Evolutionary conservation across 2,113 vertebrate species (phyloP), one percentile per base, ranked within the genome.

Genomic region (Chaenogobius annularis): DNA sequence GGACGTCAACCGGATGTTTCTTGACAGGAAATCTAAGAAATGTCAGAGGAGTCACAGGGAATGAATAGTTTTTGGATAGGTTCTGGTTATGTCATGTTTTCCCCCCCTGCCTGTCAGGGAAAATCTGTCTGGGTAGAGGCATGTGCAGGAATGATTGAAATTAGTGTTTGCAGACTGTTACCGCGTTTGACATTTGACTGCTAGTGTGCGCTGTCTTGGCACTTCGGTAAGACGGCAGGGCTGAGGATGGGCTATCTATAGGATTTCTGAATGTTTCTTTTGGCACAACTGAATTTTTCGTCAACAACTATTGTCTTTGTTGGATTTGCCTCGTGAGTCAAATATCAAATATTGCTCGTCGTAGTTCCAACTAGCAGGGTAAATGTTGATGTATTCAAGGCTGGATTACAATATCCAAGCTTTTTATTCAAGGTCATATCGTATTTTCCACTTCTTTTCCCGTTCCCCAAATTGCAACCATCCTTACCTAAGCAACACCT

Each of bases 1-100:
- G 84, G 79, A 88, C 88, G 80, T 85, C 65, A 44, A 82, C 20
- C 7, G 81, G 84, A 83, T 74, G 83, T 74, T 77, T 62, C 78
- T 85, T 84, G 89, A 90, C 85, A 88, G 84, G 80, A 86, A 88
- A 90, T 89, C 81, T 87, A 72, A 85, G 78, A 88, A 80, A 87
- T 85, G 85, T 88, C 88, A 88, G 46, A 78, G 69, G 79, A 83
- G 84, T 89, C 83, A 75, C 54, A 15, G 73, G 40, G 81, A 83
- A 87, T 77, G 75, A 81, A 85, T 82, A 87, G 87, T 87, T 87
- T 85, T 78, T n/a, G 80, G 78, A 75, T 83, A 63, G 71, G 70
- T 73, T 56, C 54, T 66, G 73, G 69, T 77, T 69, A 86, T 70
- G 75, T 79, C 59, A 74, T 50, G 54, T 72, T 35, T 37, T 20